A percentile compares a stretch with the other conserved stretches of the same genome.
Conservation (phyloP, 2,113 vertebrate genomes). For the Lepus europaeus region DNA sequence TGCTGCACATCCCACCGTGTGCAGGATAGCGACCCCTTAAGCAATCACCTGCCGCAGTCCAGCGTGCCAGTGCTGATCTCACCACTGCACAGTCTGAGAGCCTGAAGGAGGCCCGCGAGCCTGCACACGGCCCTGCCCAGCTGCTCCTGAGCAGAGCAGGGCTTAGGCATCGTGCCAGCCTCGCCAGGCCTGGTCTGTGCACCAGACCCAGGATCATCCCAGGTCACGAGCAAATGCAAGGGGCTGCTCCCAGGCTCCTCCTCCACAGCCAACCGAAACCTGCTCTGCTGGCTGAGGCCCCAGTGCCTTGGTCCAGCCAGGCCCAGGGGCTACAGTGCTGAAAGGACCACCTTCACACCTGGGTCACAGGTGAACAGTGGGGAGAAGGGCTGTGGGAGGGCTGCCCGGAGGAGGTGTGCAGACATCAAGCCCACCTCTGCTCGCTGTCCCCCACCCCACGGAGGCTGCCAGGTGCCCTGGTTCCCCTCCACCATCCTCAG, state of each 20-base stretch:
- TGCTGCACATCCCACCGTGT: too few species aligned
- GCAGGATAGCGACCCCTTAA: background rate
- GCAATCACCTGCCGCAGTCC: background rate
- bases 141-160: background rate
- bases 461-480: background rate
- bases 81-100: background rate
- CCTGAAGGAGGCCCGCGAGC: background rate
- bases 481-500: fast-evolving
- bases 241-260: background rate
- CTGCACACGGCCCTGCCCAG: background rate
- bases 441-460: too few species aligned
- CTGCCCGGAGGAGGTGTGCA: background rate
- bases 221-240: background rate
- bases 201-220: too few species aligned
- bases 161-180: background rate
- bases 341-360: background rate
- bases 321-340: background rate
- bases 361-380: background rate
- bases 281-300: too few species aligned
- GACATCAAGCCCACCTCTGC: too few species aligned
- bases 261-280: background rate
- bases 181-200: background rate
- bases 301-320: too few species aligned
- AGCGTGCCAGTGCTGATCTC: background rate
- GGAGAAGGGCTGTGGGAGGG: background rate